Base-by-base conservation (phyloP, 2,888 invertebrate genomes). In the Ornithoptera priamus region DNA sequence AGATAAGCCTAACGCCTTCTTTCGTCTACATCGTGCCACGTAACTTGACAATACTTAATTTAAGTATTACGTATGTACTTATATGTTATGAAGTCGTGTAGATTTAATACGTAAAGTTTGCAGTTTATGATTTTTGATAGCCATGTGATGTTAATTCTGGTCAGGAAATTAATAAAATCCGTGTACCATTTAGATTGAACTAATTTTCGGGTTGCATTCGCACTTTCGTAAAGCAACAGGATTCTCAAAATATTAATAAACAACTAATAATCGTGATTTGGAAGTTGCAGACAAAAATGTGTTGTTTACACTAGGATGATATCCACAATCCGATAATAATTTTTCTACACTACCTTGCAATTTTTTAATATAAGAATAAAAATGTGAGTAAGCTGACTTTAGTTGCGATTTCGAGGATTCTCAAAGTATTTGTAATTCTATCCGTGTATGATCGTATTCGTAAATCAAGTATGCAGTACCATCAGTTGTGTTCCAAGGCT, bases 1-100 rank as follows among this genome's bases (percentile, higher is more conserved):
- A 70, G 70, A 70, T 70, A 70, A 20, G 67, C 67, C 63, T 63
- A 67, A 67, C 70, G 63, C 70, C 56, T 63, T 63, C 50, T 70
- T 63, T 70, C 39, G 39, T 62, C 24, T 66, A 62, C 58, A 53
- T 39, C 59, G 20, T 58, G 36, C 50, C 17, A 66, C 20, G 30
- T 65, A 10, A 39, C 50, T 62, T 58, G 66, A 58, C 62, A 62
- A 59, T 58, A 61, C 30, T 30, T 12, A 53, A 62, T 62, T 58
- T 36, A 12, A n/a, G 8, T 56, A 22, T 66, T 62, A 58, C 17
- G 62, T 50, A 61, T n/a, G 12, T 58, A 58, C 22, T 53, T 53
- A 53, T 53, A n/a, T 8, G 8, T 53, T 53, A 53, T n/a, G 53
- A 53, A n/a, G 53, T 53, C n/a, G 53, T 53, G 53, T 53, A 18